These are phyloP conservation scores for Phaethornis superciliosus DNA, from an alignment of 2,113 vertebrate genomes.

Conservation along the genomic window DNA sequence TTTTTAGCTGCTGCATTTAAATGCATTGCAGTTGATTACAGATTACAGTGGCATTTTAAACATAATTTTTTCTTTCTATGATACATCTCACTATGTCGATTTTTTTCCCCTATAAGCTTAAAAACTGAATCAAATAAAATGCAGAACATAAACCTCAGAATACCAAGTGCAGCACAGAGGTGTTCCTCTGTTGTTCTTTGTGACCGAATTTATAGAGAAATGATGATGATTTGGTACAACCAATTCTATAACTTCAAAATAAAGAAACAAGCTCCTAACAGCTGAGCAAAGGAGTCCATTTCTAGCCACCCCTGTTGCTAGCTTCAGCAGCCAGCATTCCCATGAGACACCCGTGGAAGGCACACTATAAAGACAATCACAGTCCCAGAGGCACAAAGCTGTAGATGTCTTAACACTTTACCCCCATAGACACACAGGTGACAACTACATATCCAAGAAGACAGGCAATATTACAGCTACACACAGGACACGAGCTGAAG, in stretches of 20 bases:
- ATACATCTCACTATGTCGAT: fast-evolving
- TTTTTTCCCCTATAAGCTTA: fast-evolving
- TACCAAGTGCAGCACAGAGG: neutral
- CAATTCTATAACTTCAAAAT: neutral
- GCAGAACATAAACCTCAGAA: neutral
- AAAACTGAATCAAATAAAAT: neutral
- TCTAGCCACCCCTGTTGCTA: neutral
- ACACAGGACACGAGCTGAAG: neutral
- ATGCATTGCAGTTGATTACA: neutral
- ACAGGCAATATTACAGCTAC: neutral
- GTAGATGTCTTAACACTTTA: neutral
- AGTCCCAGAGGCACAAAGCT: neutral
- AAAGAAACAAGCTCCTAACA: neutral
- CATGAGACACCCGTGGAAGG: neutral
- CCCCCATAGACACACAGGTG: neutral
- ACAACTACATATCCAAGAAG: neutral
- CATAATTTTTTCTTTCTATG: neutral
- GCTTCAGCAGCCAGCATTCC: neutral
- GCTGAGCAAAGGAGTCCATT: neutral
- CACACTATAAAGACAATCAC: fast-evolving
- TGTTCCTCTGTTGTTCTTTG: neutral
- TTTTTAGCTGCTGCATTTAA: neutral
- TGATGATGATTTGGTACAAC: neutral
- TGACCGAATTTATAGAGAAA: neutral
- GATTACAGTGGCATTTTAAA: neutral